Percentiles rank a stretch among this genome's conserved stretches.
Evolutionary conservation across 2,888 invertebrate species (phyloP).

Genomic region (Spicauda simplicius): DNA sequence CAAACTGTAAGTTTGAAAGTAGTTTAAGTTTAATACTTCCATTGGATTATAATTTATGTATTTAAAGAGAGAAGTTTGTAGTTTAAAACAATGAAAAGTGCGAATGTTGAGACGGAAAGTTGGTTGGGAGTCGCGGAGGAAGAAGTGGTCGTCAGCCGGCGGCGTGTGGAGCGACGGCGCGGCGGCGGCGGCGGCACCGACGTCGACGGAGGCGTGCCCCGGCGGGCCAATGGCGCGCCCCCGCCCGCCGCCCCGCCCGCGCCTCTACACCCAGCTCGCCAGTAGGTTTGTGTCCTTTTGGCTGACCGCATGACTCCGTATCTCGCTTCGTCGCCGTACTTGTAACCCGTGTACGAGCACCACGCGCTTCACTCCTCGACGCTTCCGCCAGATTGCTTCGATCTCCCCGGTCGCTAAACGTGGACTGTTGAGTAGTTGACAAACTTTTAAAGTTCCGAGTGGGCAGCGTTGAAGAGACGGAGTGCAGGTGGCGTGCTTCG

Average conservation of each 20-base stretch:
- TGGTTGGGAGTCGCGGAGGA: constrained; percentile 56
- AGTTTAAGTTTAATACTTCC: constrained; percentile 14
- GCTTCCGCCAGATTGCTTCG: constrained; percentile 74
- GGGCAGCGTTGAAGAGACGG: constrained; percentile 64
- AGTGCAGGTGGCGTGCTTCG: constrained; percentile 65
- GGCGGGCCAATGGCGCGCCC: constrained; percentile 78
- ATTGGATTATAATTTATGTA: constrained; percentile 12
- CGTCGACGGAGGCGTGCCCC: constrained; percentile 74
- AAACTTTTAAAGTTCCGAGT: constrained; percentile 55
- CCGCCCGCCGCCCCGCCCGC: constrained; percentile 65
- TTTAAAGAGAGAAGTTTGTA: constrained; percentile 28
- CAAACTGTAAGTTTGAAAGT: constrained; percentile 11
- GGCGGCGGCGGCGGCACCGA: constrained; percentile 52
- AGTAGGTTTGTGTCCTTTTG: constrained; percentile 86
- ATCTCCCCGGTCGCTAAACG: constrained; percentile 53
- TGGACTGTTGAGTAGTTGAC: constrained; percentile 62
- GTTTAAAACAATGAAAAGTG: constrained; percentile 55
- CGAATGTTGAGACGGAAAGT: constrained; percentile 52
- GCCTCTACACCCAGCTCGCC: constrained; percentile 75
- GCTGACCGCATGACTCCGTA: constrained; percentile 86
- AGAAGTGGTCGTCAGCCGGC: constrained; percentile 53
- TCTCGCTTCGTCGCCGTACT: constrained; percentile 83
- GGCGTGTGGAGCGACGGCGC: constrained; percentile 48
- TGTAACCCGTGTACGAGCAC: constrained; percentile 76
- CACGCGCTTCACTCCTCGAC: constrained; percentile 76